Conservation (phyloP, 2,113 vertebrate species). For the Mesembrinibis cayennensis region DNA sequence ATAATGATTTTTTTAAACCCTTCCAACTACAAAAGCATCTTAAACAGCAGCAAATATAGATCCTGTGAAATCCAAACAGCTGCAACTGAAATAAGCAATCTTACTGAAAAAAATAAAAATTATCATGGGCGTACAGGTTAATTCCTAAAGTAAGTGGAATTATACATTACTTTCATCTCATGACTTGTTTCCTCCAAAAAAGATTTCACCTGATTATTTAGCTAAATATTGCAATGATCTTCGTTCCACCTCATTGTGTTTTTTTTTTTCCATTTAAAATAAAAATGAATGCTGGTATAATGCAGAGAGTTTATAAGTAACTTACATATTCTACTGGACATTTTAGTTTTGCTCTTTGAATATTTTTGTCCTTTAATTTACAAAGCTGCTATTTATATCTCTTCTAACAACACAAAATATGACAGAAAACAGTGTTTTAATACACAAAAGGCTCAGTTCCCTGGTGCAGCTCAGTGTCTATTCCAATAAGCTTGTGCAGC, state of each 20-base stretch:
- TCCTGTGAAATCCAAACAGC: neutral
- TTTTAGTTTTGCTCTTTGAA: neutral
- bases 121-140: accelerated
- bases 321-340: neutral
- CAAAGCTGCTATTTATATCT: neutral
- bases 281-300: neutral
- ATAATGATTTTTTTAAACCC: neutral
- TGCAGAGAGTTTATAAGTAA: neutral
- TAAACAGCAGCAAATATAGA: neutral
- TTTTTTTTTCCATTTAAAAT: neutral
- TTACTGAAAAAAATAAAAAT: neutral
- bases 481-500: neutral
- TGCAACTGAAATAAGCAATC: neutral
- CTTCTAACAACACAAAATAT: neutral
- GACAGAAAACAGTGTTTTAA: neutral
- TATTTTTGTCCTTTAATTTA: neutral
- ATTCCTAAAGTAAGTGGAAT: neutral
- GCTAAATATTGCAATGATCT: neutral
- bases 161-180: neutral
- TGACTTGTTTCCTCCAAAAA: neutral
- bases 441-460: neutral
- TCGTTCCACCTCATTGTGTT: neutral
- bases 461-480: neutral
- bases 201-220: neutral
- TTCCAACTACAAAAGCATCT: neutral